Evolutionary conservation across 1,140 invertebrate genomes (phyloP), one percentile per base, ranked within the genome.

Genomic region (Luehdorfia chinensis): DNA sequence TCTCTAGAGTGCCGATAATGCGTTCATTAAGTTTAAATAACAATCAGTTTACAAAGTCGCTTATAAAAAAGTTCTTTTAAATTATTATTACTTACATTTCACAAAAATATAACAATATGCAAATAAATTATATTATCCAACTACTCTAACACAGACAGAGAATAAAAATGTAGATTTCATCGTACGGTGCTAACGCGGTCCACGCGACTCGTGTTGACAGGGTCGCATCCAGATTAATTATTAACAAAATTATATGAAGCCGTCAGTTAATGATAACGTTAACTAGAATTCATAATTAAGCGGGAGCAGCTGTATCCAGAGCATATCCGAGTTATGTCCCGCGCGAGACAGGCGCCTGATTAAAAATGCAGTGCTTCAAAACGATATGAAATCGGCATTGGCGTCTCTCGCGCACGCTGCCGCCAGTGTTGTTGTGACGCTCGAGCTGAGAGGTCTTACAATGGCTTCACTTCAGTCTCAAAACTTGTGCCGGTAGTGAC

Each of bases 301-400:
- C 67, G 59, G 68, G 62, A 73, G 52, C 81, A 83, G 77, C 69
- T 84, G 79, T 77, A 76, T 70, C 62, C 71, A 51, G 69, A 76
- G 64, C 72, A 67, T 69, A 70, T 72, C 69, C 68, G 77, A 80
- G 75, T 85, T 83, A 85, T 85, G 77, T 84, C 74, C 79, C 81
- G 75, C 81, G 71, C 70, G 81, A 85, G 81, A 80, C 79, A 69
- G 75, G 63, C 61, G 66, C 61, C 54, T 66, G 69, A 79, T 86
- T 84, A 86, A 86, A 86, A 83, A 86, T 86, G 73, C 79, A 86
- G 54, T 61, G 70, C 66, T 84, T 80, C 66, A 75, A 77, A 84
- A 84, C 76, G 77, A 83, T 61, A 55, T 75, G 63, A 60, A 73
- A 69, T 74, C 72, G 66, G 66, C 64, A 74, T 41, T 52, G 64